Evolutionary conservation across 1,140 invertebrate genomes (phyloP).

Genomic region (Orchestia grillus): DNA sequence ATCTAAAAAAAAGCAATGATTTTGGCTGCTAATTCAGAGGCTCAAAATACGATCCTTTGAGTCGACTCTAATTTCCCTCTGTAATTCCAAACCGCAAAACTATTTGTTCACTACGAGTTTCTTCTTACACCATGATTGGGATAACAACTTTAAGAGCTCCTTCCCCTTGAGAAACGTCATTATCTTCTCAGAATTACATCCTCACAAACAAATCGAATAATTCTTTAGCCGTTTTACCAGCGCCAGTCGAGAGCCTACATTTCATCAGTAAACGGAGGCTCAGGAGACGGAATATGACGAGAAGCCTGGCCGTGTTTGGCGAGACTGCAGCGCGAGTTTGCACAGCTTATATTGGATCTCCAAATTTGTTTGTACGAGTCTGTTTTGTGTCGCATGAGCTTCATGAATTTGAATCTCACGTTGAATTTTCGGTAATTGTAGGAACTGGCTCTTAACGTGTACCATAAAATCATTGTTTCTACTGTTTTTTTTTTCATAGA

Average conservation of each 20-base stretch:
- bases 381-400: not conserved
- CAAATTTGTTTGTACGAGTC: slow-evolving; percentile 21
- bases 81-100: not conserved
- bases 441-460: not conserved
- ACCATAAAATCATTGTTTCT: not conserved
- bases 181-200: not conserved
- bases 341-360: slow-evolving; percentile 25
- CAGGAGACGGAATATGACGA: not conserved
- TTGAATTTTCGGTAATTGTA: not conserved
- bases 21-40: not conserved
- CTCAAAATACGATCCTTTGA: not conserved
- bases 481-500: not conserved
- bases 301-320: not conserved
- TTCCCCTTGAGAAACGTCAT: not conserved
- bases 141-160: not conserved
- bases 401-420: not conserved
- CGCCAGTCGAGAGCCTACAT: not conserved
- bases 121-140: not conserved
- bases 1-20: too few relatives aligned
- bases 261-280: not conserved
- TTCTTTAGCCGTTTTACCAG: not conserved
- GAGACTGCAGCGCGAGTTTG: not conserved
- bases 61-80: not conserved
- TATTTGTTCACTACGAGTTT: not conserved
- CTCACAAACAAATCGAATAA: not conserved